phyloP scores from a whole-genome alignment of 2,113 vertebrate genomes.

The Oriolus oriolus region DNA sequence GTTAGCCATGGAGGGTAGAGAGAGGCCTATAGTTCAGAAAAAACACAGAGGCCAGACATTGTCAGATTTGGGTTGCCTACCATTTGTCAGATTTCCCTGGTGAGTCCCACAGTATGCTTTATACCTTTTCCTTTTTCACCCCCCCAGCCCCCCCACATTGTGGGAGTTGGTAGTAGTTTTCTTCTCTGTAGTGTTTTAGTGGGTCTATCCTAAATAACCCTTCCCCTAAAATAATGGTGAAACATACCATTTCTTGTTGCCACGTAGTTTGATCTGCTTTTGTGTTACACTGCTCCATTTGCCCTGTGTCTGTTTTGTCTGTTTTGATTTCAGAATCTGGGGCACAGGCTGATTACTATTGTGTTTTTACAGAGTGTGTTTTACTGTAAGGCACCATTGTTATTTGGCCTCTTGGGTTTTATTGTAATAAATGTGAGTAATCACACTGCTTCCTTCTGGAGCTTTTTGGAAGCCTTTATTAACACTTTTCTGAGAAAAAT shows the following conservation, averaged over 20 bases:
- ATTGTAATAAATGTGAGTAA: neutral
- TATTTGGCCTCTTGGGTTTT: neutral
- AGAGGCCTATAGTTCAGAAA: neutral
- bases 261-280: neutral
- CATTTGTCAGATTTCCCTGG: neutral
- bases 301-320: neutral
- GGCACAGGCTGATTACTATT: neutral
- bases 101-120: neutral
- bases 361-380: neutral
- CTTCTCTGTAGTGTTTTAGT: neutral
- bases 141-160: fast-evolving
- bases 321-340: neutral
- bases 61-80: neutral
- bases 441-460: slow-evolving; percentile 8
- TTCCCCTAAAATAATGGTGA: neutral
- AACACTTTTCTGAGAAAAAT: slow-evolving; percentile 7
- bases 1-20: neutral
- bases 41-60: neutral
- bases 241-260: neutral
- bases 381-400: neutral
- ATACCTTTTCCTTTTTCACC: neutral
- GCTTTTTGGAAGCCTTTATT: slow-evolving; percentile 15
- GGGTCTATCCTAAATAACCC: neutral
- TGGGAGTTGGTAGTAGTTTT: neutral
- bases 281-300: neutral